Conservation (phyloP, 2,888 invertebrate genomes). For the Empis livida region DNA sequence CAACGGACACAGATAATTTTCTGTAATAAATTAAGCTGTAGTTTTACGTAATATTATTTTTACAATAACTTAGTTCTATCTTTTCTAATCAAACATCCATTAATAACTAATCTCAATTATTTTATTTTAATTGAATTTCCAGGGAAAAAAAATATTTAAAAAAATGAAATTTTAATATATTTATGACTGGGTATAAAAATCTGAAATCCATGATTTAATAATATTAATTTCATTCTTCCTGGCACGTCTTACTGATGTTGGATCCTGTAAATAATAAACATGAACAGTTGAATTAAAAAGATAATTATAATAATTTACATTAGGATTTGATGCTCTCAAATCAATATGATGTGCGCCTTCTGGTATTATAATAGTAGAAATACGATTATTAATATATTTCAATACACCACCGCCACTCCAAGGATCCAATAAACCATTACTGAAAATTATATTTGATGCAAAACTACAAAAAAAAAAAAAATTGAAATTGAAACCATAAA, state of each 20-base stretch:
- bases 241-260: slow-evolving; percentile 23
- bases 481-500: neutral
- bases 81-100: too few relatives aligned
- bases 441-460: slow-evolving; percentile 61
- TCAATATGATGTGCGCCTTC: slow-evolving; percentile 82
- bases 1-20: too few relatives aligned
- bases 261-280: slow-evolving; percentile 24
- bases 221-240: slow-evolving; percentile 21
- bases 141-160: too few relatives aligned
- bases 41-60: too few relatives aligned
- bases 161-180: too few relatives aligned
- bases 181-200: slow-evolving; percentile 5
- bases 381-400: slow-evolving; percentile 48
- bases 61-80: too few relatives aligned
- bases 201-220: slow-evolving; percentile 14
- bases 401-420: slow-evolving; percentile 79
- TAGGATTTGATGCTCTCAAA: slow-evolving; percentile 41
- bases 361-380: slow-evolving; percentile 59
- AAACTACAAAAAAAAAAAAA: slow-evolving; percentile 20
- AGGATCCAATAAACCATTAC: slow-evolving; percentile 76
- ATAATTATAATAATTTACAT: slow-evolving; percentile 7
- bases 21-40: too few relatives aligned
- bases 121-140: too few relatives aligned
- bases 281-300: too few relatives aligned
- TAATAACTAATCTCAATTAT: too few relatives aligned